Evolutionary conservation across 2,113 vertebrate species (phyloP).

Genomic region (Ondatra zibethicus): DNA sequence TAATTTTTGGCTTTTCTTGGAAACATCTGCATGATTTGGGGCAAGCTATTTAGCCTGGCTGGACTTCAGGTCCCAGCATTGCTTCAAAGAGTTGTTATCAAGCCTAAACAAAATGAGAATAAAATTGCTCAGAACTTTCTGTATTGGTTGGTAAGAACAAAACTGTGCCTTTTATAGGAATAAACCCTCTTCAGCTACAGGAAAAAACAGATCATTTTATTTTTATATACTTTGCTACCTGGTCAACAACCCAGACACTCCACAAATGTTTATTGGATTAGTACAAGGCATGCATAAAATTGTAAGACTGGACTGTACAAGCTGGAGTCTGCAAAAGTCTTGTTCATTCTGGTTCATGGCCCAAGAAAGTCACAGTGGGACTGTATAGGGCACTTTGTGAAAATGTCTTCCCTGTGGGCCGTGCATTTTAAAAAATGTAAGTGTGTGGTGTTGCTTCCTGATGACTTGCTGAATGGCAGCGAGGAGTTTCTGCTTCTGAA

Average conservation of each 20-base stretch:
- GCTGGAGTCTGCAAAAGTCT: background rate
- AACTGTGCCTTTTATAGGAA: background rate
- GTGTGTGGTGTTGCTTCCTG: background rate
- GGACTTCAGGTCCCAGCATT: background rate
- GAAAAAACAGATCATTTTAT: background rate
- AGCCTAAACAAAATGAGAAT: background rate
- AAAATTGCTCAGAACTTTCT: background rate
- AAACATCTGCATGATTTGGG: background rate
- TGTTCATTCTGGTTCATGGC: background rate
- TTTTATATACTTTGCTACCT: background rate
- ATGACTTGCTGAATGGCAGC: background rate
- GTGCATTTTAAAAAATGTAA: background rate
- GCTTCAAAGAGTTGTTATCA: background rate
- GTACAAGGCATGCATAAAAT: background rate
- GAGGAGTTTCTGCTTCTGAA: background rate
- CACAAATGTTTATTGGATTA: background rate
- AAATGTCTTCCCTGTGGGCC: background rate
- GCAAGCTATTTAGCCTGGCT: conserved; percentile 27
- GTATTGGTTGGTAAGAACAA: background rate
- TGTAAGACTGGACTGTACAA: background rate
- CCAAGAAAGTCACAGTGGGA: background rate
- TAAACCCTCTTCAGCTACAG: background rate
- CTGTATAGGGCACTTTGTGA: background rate
- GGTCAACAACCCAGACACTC: background rate
- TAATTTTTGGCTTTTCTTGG: conserved; percentile 11